These are phyloP conservation scores for Strongylocentrotus purpuratus DNA, from an alignment of 35 echinoderm and acorn worm genomes.

Conservation along the genomic window DNA sequence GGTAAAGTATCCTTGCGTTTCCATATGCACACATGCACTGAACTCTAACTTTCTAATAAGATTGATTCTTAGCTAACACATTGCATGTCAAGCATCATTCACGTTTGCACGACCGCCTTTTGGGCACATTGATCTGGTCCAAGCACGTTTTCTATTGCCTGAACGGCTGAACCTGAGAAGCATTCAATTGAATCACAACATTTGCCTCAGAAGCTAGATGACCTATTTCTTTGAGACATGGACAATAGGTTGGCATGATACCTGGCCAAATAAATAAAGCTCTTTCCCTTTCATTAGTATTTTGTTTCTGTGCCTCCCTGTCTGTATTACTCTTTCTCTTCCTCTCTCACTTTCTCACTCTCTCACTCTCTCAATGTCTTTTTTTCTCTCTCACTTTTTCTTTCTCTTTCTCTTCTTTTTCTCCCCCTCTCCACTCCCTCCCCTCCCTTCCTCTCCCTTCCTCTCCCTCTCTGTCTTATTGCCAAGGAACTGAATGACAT, in stretches of 20 bases:
- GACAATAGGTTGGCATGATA: not conserved
- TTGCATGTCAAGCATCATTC: slow-evolving; percentile 41
- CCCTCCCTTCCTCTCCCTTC: no score
- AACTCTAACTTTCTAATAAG: not conserved
- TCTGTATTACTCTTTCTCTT: not conserved
- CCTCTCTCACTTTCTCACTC: not conserved
- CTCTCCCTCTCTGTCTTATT: not conserved
- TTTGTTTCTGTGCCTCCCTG: not conserved
- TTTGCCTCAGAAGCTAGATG: not conserved
- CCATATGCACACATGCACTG: not conserved
- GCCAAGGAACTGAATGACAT: not conserved
- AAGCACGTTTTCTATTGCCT: not conserved
- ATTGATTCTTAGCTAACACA: not conserved
- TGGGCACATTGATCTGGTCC: not conserved
- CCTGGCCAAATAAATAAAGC: not conserved
- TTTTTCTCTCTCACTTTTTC: not conserved
- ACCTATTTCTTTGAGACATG: slow-evolving; percentile 11
- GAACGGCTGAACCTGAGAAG: not conserved
- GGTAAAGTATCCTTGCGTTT: slow-evolving; percentile 27
- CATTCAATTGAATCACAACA: not conserved
- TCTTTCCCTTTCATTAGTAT: not conserved
- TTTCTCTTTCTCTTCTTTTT: not conserved
- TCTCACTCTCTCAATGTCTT: not conserved
- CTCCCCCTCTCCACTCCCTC: not conserved
- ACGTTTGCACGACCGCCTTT: not conserved